phyloP scores from a whole-genome alignment of 2,797 vertebrate species.

The Alosa sapidissima region DNA sequence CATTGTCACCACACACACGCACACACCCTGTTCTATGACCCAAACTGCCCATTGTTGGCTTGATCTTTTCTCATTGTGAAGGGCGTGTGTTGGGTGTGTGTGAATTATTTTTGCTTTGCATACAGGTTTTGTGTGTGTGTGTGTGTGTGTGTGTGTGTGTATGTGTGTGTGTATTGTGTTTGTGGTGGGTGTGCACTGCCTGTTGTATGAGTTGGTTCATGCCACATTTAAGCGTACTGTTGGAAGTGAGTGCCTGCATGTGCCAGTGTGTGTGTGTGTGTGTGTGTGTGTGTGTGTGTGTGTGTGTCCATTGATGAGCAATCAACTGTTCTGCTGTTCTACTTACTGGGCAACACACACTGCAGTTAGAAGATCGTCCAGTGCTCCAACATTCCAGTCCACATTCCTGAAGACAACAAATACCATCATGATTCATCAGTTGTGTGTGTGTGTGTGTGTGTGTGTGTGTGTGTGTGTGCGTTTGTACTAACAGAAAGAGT shows the following conservation, averaged over 20 bases:
- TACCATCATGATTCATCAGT: not conserved
- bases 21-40: not conserved
- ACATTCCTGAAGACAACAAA: slow-evolving; percentile 61
- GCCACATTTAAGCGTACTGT: no score
- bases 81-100: not conserved
- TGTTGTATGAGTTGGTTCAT: no score
- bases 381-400: slow-evolving; percentile 58
- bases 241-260: no score
- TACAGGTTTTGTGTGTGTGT: not conserved
- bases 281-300: no score
- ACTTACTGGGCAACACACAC: not conserved
- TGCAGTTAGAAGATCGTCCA: not conserved
- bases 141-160: no score
- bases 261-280: no score
- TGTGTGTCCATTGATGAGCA: not conserved
- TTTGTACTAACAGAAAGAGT: slow-evolving; percentile 60
- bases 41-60: not conserved
- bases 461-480: slow-evolving; percentile 19
- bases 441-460: slow-evolving; percentile 6
- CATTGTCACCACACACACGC: no score
- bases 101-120: not conserved
- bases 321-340: not conserved
- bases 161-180: no score
- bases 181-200: no score
- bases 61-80: not conserved